Base-by-base conservation (phyloP, 2,797 vertebrate species). In the Gobionotothen gibberifrons region DNA sequence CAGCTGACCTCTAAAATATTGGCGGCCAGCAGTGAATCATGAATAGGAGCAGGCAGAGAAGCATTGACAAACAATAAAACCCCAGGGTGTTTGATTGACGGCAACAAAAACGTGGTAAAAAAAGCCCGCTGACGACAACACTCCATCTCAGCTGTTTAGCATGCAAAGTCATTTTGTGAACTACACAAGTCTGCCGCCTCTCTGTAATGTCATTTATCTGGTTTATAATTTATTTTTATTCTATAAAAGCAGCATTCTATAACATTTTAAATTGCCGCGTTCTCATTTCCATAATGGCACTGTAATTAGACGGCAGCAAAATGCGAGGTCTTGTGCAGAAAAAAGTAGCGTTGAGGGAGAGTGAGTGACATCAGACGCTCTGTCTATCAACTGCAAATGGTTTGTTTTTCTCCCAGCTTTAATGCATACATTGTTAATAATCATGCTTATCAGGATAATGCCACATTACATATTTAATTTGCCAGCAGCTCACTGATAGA, bases 1-100 rank as follows among this genome's bases (percentile, higher is more conserved):
- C 26, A 0, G 68, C 29, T 80, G 85, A 91, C 87, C 88, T 87
- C 82, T 52, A 74, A 58, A 82, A 46, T 67, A 49, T 70, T 54
- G 62, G 56, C 19, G 26, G 75, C 78, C 62, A 42, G 68, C 72
- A 51, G 82, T 21, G 43, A 65, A 40, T 79, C 79, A 62, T 3
- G 5, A 56, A 66, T 56, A 9, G 43, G 42, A 3, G 21, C 39
- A 16, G 48, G 58, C 49, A 40, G 36, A 51, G 32, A 70, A 21
- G 15, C 66, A 70, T 57, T 21, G 66, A 17, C 55, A 11, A 49
- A 46, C 44, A 11, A 79, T 63, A 72, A 69, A 16, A 53, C 36
- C 54, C 9, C 0, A 2, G 65, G 65, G 32, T 59, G 74, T 64
- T 68, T 74, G 85, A 80, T n/a, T 71, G 82, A 72, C 51, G 9